Percentiles rank a stretch among this genome's conserved stretches.
These are phyloP conservation scores for Dorcus hopei DNA, from an alignment of 2,888 invertebrate genomes.

Conservation along the genomic window DNA sequence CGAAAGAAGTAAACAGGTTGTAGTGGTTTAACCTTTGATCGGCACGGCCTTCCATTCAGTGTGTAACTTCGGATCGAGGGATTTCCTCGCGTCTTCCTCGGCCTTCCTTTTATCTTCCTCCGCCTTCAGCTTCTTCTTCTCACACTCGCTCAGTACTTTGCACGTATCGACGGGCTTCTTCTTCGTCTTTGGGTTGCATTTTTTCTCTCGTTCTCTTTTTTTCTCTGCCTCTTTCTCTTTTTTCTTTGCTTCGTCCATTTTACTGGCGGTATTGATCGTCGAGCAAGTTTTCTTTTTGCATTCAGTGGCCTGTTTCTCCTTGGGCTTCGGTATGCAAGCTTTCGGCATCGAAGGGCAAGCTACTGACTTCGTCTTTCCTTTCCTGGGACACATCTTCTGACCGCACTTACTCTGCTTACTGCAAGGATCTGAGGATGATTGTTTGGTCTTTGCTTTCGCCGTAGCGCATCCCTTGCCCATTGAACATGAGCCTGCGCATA, in stretches of 20 bases:
- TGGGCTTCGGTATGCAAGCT: neutral
- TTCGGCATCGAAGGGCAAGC: no score
- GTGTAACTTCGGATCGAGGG: constrained; percentile 4
- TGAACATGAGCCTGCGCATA: no score
- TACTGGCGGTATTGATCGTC: no score
- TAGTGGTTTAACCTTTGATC: constrained; percentile 7
- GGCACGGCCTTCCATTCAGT: constrained; percentile 12
- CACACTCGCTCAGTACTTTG: neutral
- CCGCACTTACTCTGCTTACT: no score
- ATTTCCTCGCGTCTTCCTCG: neutral
- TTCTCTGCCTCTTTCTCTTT: neutral
- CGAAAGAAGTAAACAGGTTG: neutral
- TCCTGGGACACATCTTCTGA: no score
- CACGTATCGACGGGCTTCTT: neutral
- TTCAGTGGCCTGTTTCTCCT: neutral
- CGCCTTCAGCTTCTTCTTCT: neutral
- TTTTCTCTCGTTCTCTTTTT: neutral
- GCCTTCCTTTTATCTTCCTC: constrained; percentile 4
- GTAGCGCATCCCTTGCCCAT: no score
- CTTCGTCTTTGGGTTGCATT: no score
- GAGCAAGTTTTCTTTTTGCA: neutral
- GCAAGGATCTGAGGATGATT: no score
- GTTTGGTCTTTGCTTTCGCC: no score
- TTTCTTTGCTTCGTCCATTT: neutral
- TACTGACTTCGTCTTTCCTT: no score